Base-by-base conservation (phyloP, 2,888 invertebrate genomes). In the Isoperla grammatica region DNA sequence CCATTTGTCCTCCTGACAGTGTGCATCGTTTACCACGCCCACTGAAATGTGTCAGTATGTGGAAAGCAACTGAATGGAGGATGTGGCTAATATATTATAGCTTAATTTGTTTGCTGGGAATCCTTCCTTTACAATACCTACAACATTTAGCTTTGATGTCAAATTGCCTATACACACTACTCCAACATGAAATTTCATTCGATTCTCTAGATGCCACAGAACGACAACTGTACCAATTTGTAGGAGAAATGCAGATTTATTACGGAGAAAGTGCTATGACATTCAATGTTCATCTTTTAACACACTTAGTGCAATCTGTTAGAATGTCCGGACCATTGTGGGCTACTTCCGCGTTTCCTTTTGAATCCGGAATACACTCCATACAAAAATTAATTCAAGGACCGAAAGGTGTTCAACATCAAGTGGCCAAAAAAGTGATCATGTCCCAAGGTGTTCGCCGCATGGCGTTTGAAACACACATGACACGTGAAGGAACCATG, bases 31-130 rank as follows among this genome's bases (percentile, higher is more conserved):
- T 22, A 9, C 42, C 62, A 12, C 45, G 56, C 50, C 40, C 45
- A 8, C 23, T 62, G n/a, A 54, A 37, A 6, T 56, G 57, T 22
- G 11, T 12, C 2, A n/a, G n/a, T 22, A 23, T 22, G 29, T 50
- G 60, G 37, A 62, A 59, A 45, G 62, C 63, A 12, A 63, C 60
- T 2, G 50, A 63, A 12, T 63, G 59, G 61, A 62, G 59, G 23
- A 37, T 60, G 4, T 60, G 61, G 63, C 37, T 65, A 2, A 49
- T 65, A 1, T 63, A 22, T 55, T 64, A 59, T 22, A 60, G 63
- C 37, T 17, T 63, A 15, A 58, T 56, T 15, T 45, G 45, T 19
- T 19, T 45, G 15, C 11, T 5, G 11, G 17, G 19, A 17, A 5
- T 45, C 2, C 17, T 45, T 11, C 15, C 15, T 2, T 2, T 17